These are phyloP conservation scores for Oncorhynchus kisutch DNA, from an alignment of 2,113 vertebrate species.

Conservation along the genomic window DNA sequence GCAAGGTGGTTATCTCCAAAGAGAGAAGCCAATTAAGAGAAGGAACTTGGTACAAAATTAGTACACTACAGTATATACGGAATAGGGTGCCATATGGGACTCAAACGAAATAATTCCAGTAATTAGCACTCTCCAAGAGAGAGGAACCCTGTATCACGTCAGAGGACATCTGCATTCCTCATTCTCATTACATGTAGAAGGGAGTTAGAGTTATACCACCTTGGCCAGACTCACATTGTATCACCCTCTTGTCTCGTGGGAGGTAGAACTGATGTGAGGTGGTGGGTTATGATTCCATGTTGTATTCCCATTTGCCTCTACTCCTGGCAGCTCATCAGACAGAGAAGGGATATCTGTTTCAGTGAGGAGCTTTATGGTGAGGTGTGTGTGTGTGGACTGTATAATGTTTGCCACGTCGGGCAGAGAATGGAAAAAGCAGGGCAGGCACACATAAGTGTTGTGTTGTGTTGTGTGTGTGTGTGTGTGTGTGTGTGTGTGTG, in stretches of 20 bases:
- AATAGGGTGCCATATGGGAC: background rate
- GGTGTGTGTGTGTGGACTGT: background rate
- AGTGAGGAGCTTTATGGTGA: background rate
- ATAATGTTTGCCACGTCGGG: constrained; percentile 21
- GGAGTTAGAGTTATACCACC: constrained; percentile 42
- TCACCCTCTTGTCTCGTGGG: constrained; percentile 24
- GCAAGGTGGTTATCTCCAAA: constrained; percentile 10
- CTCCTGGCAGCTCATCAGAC: constrained; percentile 41
- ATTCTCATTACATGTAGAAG: constrained; percentile 31
- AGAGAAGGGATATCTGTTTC: constrained; percentile 13
- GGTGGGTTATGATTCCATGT: constrained; percentile 30
- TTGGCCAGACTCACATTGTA: constrained; percentile 42
- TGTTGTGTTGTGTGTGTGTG: background rate
- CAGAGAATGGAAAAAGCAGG: constrained; percentile 21
- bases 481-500: constrained; percentile 7
- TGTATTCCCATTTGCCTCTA: constrained; percentile 42
- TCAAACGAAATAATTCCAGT: constrained; percentile 29
- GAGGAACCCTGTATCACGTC: background rate
- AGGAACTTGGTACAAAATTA: background rate
- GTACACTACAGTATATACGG: background rate
- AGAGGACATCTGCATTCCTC: constrained; percentile 28
- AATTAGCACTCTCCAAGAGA: constrained; percentile 8
- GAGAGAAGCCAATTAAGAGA: constrained; percentile 1
- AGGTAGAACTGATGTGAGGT: constrained; percentile 42
- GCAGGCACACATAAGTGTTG: background rate